Percentiles rank a stretch among this genome's conserved stretches.
Conservation (phyloP, 2,888 invertebrate species). For the Lepidocyrtoides sp. region DNA sequence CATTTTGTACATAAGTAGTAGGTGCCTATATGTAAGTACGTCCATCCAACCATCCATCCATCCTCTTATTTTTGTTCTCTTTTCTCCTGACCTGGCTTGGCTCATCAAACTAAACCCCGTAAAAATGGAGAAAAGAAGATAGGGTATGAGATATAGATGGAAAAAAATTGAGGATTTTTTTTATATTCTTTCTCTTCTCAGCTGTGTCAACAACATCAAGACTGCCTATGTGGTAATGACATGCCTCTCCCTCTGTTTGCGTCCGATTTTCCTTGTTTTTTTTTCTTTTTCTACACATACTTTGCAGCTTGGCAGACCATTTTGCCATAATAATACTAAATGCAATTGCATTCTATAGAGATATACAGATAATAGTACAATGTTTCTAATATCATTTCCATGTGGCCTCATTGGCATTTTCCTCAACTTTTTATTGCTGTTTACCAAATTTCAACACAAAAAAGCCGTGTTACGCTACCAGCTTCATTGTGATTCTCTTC, state of each 20-base stretch:
- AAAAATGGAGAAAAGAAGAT: neutral
- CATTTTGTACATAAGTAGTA: no score
- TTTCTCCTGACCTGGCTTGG: no score
- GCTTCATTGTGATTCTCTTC: neutral
- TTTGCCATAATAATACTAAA: neutral
- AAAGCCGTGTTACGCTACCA: neutral
- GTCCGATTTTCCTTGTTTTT: constrained; percentile 2
- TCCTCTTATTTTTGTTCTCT: neutral
- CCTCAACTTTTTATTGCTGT: constrained; percentile 34
- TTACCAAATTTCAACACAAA: constrained; percentile 37
- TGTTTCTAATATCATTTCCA: no score
- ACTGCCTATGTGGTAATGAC: constrained; percentile 8
- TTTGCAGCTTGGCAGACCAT: neutral
- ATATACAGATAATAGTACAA: no score
- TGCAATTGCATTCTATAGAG: neutral
- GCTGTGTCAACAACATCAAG: constrained; percentile 68
- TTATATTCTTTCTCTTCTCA: constrained; percentile 51
- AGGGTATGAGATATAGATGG: no score
- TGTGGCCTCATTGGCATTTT: constrained; percentile 3
- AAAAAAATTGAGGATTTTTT: constrained; percentile 34
- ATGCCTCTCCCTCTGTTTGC: constrained; percentile 11
- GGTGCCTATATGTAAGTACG: neutral
- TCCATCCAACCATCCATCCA: no score
- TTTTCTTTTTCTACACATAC: neutral
- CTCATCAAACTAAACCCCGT: neutral